These are phyloP conservation scores for Oceanodroma tethys DNA, from an alignment of 2,113 vertebrate species.

Conservation along the genomic window DNA sequence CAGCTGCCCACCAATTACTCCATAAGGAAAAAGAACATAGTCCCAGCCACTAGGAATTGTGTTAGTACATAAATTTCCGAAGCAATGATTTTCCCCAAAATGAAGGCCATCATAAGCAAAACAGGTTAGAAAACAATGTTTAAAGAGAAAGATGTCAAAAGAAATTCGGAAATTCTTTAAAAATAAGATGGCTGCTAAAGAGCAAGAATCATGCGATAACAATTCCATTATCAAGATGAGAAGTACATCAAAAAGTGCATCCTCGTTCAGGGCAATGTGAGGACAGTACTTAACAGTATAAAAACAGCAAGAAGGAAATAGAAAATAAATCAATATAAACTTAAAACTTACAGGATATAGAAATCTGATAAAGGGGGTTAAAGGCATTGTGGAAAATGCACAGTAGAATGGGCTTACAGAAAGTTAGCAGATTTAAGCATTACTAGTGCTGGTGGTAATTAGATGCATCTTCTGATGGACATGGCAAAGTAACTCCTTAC, in stretches of 20 bases:
- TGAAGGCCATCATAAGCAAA: background rate
- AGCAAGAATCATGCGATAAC: background rate
- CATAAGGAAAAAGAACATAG: background rate
- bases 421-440: background rate
- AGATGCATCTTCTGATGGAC: background rate
- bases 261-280: background rate
- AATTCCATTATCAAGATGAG: background rate
- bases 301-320: background rate
- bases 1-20: background rate
- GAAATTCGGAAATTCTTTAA: background rate
- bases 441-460: background rate
- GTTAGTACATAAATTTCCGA: background rate
- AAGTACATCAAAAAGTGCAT: background rate
- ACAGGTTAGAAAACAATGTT: background rate
- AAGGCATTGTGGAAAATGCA: background rate
- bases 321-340: background rate
- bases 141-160: background rate
- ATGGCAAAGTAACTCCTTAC: background rate
- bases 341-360: background rate
- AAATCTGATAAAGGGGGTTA: background rate
- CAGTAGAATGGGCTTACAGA: background rate
- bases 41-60: background rate
- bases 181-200: background rate
- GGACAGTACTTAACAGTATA: background rate
- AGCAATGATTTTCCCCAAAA: background rate